Evolutionary conservation across 2,888 invertebrate species (phyloP).

Genomic region (Microchrysa polita): DNA sequence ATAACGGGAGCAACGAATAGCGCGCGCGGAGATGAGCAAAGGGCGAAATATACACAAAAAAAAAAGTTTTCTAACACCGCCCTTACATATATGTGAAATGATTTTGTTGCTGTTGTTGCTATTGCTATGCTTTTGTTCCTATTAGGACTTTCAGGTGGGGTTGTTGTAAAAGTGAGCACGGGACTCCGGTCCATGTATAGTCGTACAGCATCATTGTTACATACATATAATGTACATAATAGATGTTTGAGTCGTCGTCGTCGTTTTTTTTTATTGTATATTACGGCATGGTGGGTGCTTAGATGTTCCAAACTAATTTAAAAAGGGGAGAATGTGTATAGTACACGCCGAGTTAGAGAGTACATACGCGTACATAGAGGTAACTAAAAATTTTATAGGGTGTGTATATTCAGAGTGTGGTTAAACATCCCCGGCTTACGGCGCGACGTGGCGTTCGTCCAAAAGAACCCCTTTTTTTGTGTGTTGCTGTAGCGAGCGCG

Average conservation of each 20-base stretch:
- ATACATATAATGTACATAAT: neutral
- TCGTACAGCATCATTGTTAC: constrained; percentile 5
- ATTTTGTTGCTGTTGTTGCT: constrained; percentile 1
- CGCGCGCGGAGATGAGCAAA: neutral
- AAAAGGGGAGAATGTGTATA: neutral
- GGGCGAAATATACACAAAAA: too few species aligned
- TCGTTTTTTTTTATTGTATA: too few species aligned
- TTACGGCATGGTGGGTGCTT: neutral
- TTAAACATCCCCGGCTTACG: neutral
- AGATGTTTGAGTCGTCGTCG: neutral
- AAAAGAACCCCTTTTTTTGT: neutral
- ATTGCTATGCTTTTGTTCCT: too few species aligned
- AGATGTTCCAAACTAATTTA: constrained; percentile 24
- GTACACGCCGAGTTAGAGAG: too few species aligned
- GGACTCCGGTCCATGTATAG: neutral
- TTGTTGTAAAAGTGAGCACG: constrained; percentile 10
- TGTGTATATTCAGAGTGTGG: neutral
- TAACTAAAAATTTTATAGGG: neutral
- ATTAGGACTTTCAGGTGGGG: constrained; percentile 20
- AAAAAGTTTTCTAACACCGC: constrained; percentile 53
- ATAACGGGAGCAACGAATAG: neutral
- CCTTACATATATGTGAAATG: constrained; percentile 48
- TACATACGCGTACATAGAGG: neutral
- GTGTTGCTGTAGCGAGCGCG: too few species aligned
- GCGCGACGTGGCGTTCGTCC: neutral